A percentile compares a stretch with the other conserved stretches of the same genome.
Conservation (phyloP, 2,797 vertebrate species). For the Tinamus major region DNA sequence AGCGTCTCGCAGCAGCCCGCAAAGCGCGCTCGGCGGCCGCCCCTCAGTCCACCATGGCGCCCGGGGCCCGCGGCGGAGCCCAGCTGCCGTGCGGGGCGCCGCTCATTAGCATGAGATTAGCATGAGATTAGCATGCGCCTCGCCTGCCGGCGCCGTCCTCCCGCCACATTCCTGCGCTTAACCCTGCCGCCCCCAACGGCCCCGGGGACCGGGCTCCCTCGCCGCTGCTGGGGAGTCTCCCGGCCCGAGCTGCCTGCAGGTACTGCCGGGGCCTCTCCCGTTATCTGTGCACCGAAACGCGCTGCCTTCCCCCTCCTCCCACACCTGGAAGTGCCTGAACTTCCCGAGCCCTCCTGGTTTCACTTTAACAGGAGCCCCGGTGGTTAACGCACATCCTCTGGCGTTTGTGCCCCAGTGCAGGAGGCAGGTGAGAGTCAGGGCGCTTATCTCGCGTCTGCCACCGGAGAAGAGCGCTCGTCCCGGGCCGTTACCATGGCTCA, state of each 20-base stretch:
- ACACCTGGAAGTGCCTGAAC: no score
- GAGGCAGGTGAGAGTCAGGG: conserved; percentile 38
- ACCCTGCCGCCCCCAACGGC: conserved; percentile 70
- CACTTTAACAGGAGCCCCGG: no score
- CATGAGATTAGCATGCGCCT: conserved; percentile 85
- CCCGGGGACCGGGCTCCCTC: neutral
- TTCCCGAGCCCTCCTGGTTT: no score
- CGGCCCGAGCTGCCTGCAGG: no score
- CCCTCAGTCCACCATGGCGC: conserved; percentile 74
- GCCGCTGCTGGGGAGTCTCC: no score
- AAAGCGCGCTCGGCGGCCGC: conserved; percentile 20
- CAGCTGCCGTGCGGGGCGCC: conserved; percentile 71
- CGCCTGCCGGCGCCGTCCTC: conserved; percentile 87
- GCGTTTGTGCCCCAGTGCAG: neutral
- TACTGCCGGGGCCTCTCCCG: no score
- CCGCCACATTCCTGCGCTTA: conserved; percentile 83
- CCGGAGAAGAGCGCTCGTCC: neutral
- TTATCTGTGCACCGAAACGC: no score
- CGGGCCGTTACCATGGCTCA: conserved; percentile 31
- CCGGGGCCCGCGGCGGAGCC: conserved; percentile 57
- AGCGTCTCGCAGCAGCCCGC: neutral
- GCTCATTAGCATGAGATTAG: conserved; percentile 86
- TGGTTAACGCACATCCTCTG: rapidly evolving
- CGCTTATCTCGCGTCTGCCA: neutral
- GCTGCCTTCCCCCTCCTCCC: no score